Percentiles rank a stretch among this genome's conserved stretches.
Evolutionary conservation across 2,797 vertebrate species (phyloP).

Genomic region (Astyanax mexicanus): DNA sequence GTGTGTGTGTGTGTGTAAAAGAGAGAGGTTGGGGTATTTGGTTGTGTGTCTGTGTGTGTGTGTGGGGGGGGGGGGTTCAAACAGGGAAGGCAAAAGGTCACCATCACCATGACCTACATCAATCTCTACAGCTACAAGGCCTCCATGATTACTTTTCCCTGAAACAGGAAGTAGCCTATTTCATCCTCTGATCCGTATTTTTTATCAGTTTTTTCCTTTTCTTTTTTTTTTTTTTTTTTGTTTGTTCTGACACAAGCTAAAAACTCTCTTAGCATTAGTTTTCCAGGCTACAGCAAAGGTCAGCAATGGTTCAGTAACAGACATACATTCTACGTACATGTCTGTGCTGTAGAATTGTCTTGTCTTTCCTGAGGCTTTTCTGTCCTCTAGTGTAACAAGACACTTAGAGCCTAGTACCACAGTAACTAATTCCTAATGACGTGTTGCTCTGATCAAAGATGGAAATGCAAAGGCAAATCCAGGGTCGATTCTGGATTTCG

Average conservation of each 20-base stretch:
- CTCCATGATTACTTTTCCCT: conserved; percentile 75
- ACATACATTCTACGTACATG: conserved; percentile 70
- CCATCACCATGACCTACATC: conserved; percentile 81
- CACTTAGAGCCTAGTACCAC: too few relatives aligned
- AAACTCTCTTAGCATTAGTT: conserved; percentile 3
- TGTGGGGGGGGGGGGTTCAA: conserved; percentile 40
- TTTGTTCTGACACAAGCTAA: conserved; percentile 17
- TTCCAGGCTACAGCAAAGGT: not conserved
- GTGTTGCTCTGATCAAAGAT: conserved; percentile 42
- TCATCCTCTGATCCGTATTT: conserved; percentile 60
- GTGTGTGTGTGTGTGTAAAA: conserved; percentile 15
- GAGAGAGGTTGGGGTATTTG: conserved; percentile 39
- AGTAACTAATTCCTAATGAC: not conserved
- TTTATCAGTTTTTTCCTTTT: too few relatives aligned
- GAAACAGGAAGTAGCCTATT: conserved; percentile 75
- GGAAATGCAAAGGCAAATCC: not conserved
- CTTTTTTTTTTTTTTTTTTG: conserved; percentile 46
- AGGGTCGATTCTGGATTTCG: too few relatives aligned
- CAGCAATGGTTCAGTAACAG: conserved; percentile 51
- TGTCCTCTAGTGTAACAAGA: conserved; percentile 39
- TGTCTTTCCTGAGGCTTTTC: conserved; percentile 71
- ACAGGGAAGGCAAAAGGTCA: conserved; percentile 59
- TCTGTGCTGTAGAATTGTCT: conserved; percentile 72
- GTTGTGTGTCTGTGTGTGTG: conserved; percentile 7
- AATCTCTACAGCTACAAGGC: conserved; percentile 66